A percentile compares a stretch with the other conserved stretches of the same genome.
Conservation (phyloP, 92 coral and sea anemone genomes). For the Virgularia gustaviana region DNA sequence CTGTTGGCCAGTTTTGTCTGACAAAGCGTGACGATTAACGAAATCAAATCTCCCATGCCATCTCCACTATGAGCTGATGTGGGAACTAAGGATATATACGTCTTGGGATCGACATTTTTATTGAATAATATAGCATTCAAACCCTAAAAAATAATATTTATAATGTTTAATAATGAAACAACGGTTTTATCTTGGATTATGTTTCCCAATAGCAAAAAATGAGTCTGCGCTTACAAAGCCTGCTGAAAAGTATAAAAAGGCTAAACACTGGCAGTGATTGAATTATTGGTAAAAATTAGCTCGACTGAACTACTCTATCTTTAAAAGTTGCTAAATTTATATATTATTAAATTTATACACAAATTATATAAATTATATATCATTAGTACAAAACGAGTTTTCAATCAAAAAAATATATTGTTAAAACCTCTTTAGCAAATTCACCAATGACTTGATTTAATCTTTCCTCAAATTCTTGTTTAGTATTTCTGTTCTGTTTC, state of each 20-base stretch:
- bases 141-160: conserved; percentile 57
- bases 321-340: too few species aligned
- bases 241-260: too few species aligned
- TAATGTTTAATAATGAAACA: neutral
- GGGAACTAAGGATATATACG: conserved; percentile 85
- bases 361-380: too few species aligned
- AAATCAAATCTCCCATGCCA: conserved; percentile 96
- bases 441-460: conserved; percentile 72
- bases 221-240: too few species aligned
- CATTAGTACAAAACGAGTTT: neutral
- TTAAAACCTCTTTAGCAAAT: conserved; percentile 87
- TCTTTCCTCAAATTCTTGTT: conserved; percentile 96
- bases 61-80: conserved; percentile 99
- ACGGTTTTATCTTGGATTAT: neutral
- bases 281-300: too few species aligned
- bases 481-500: conserved; percentile 87
- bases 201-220: neutral
- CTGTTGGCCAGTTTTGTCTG: conserved; percentile 83
- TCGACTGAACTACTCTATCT: too few species aligned
- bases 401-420: neutral
- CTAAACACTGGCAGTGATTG: too few species aligned
- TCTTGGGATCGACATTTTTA: conserved; percentile 82
- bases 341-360: too few species aligned
- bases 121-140: conserved; percentile 80
- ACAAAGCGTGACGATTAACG: conserved; percentile 79